Percentiles rank a stretch among this genome's conserved stretches.
These are phyloP conservation scores for Alauda arvensis DNA, from an alignment of 2,797 vertebrate genomes.

Conservation along the genomic window DNA sequence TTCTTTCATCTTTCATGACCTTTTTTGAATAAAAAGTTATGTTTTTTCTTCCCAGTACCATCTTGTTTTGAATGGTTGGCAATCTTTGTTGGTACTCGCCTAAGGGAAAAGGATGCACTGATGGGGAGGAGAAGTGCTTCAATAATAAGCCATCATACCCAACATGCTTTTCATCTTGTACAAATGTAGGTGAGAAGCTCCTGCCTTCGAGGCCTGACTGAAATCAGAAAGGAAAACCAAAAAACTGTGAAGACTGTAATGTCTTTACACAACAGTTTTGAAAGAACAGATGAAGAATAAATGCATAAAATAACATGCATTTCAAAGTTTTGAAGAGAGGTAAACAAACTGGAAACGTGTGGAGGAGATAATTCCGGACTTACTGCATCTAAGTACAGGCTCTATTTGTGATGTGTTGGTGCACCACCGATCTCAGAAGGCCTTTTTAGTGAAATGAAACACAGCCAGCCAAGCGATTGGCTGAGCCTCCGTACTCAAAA, in stretches of 20 bases:
- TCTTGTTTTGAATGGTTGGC: not conserved
- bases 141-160: not conserved
- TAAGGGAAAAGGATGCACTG: not conserved
- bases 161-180: not conserved
- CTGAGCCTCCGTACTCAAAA: not conserved
- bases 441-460: not conserved
- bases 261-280: not conserved
- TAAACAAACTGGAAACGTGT: not conserved
- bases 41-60: not conserved
- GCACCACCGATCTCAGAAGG: not conserved
- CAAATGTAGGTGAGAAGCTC: not conserved
- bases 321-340: conserved; percentile 2
- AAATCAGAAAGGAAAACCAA: conserved; percentile 1
- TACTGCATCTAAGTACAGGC: not conserved
- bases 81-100: not conserved
- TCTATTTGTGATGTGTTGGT: not conserved
- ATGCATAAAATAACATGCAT: not conserved
- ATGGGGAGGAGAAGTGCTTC: not conserved
- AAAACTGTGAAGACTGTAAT: not conserved
- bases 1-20: not conserved
- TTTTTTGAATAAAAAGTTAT: not conserved
- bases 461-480: not conserved
- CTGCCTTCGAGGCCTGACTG: not conserved
- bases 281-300: not conserved
- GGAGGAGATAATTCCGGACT: not conserved